Evolutionary conservation across 1,140 invertebrate species (phyloP).

Genomic region (Conopomorpha cramerella): DNA sequence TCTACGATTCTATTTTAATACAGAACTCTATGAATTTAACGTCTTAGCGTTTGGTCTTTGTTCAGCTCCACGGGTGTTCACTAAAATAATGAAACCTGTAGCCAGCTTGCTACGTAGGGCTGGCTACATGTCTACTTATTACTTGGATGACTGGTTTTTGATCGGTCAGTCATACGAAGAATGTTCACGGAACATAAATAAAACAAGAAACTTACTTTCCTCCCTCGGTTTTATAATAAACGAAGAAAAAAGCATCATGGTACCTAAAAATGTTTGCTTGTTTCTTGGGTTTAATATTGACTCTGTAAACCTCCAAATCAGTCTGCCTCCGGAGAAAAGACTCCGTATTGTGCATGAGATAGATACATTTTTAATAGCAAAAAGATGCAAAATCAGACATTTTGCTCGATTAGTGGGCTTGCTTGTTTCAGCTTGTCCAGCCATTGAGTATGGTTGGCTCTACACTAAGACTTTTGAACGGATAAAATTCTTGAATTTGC

Average conservation of each 20-base stretch:
- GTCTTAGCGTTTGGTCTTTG: conserved; percentile 1
- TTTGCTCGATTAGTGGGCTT: conserved; percentile 2
- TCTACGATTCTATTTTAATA: background rate
- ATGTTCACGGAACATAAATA: background rate
- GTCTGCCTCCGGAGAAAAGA: background rate
- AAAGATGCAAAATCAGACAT: conserved; percentile 2
- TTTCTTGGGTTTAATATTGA: conserved; percentile 1
- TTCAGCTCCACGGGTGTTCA: conserved; percentile 3
- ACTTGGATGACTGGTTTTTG: conserved; percentile 4
- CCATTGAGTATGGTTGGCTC: conserved; percentile 2
- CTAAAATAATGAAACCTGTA: conserved; percentile 4
- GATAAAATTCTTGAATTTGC: conserved; percentile 1
- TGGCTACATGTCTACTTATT: conserved; percentile 6
- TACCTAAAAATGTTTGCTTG: background rate
- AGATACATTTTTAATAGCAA: background rate
- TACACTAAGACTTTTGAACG: conserved; percentile 1
- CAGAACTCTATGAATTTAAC: conserved; percentile 3
- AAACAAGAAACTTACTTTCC: conserved; percentile 1
- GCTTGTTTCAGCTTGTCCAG: conserved; percentile 3
- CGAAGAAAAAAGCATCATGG: conserved; percentile 1
- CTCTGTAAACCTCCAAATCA: background rate
- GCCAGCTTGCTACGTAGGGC: conserved; percentile 1
- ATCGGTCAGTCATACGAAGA: conserved; percentile 1
- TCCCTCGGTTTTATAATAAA: conserved; percentile 5
- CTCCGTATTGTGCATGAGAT: background rate